Evolutionary conservation across 2,888 invertebrate genomes (phyloP).

Genomic region (Odontocolon sp.): DNA sequence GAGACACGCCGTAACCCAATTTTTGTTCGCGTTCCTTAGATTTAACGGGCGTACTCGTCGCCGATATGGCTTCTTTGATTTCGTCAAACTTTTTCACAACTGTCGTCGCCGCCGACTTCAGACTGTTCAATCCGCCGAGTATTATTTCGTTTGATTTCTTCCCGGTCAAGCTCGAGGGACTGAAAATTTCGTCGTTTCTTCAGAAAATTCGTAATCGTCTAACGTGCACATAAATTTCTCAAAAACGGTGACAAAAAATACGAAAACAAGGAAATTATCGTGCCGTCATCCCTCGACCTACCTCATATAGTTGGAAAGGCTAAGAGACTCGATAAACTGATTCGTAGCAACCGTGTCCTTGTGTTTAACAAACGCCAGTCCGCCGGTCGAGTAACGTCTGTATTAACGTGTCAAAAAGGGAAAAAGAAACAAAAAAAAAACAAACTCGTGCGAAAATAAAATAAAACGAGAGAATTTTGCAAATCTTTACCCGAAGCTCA

Average conservation of each 20-base stretch:
- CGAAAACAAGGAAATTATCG: no score
- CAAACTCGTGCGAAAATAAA: slow-evolving; percentile 66
- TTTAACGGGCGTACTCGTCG: slow-evolving; percentile 93
- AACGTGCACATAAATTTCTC: no score
- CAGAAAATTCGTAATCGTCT: no score
- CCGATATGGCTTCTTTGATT: slow-evolving; percentile 94
- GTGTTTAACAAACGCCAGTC: slow-evolving; percentile 77
- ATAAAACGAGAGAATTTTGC: slow-evolving; percentile 25
- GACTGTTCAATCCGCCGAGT: slow-evolving; percentile 92
- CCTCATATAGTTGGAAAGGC: slow-evolving; percentile 78
- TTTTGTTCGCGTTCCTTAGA: slow-evolving; percentile 80
- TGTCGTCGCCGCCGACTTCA: slow-evolving; percentile 92
- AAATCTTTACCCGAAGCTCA: slow-evolving; percentile 89
- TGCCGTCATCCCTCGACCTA: no score
- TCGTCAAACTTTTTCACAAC: slow-evolving; percentile 95
- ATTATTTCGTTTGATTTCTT: slow-evolving; percentile 94
- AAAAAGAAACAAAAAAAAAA: slow-evolving; percentile 64
- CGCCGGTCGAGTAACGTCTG: slow-evolving; percentile 78
- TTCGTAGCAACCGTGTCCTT: slow-evolving; percentile 77
- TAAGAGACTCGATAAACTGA: slow-evolving; percentile 78
- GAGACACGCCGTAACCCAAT: slow-evolving; percentile 77
- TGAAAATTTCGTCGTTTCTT: slow-evolving; percentile 77
- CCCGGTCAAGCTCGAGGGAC: slow-evolving; percentile 91
- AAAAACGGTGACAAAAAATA: no score
- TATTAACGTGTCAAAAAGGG: slow-evolving; percentile 62